Evolutionary conservation across 92 coral and sea anemone species (phyloP).

Genomic region (Pocillopora meandrina): DNA sequence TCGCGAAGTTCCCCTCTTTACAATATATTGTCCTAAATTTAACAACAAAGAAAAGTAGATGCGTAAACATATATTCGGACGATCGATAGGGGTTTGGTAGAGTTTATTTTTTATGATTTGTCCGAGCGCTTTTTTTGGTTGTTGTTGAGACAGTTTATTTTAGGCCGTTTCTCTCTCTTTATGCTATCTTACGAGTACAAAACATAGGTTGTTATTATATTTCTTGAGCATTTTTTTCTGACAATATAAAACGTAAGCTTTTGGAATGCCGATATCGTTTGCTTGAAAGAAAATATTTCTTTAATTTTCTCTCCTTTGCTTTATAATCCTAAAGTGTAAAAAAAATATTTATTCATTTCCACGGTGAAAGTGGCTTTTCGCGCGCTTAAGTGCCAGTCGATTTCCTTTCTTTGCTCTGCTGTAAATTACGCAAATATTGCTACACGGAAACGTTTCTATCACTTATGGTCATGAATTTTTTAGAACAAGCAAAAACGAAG

Average conservation of each 20-base stretch:
- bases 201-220: background rate
- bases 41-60: background rate
- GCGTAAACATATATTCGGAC: background rate
- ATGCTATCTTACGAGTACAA: background rate
- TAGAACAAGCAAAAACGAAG: background rate
- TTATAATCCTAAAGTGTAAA: background rate
- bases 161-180: background rate
- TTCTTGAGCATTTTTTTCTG: background rate
- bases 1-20: background rate
- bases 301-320: background rate
- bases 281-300: background rate
- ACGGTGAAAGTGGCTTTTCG: slow-evolving; percentile 14
- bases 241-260: background rate
- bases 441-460: background rate
- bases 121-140: background rate
- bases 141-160: background rate
- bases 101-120: background rate
- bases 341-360: slow-evolving; percentile 30
- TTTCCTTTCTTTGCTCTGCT: background rate
- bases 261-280: background rate
- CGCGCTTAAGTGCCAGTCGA: background rate
- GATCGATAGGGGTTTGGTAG: slow-evolving; percentile 2
- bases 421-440: background rate
- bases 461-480: background rate
- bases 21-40: too few relatives aligned